Evolutionary conservation across 2,797 vertebrate species (phyloP), one percentile per base, ranked within the genome.

Genomic region (Notoglanidium macrostoma): DNA sequence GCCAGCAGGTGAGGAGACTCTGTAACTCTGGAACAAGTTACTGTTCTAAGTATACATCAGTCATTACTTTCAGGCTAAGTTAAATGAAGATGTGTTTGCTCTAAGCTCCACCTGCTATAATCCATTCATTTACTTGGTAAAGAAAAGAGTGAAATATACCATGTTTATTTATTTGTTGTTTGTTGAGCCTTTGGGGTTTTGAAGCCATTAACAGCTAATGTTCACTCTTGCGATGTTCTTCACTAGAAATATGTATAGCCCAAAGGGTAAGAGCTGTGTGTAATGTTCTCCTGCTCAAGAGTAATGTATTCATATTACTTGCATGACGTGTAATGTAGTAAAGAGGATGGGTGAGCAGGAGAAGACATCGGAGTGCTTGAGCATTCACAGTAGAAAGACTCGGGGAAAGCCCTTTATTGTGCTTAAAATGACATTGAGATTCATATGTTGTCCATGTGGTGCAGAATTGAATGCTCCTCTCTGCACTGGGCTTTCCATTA

Each of bases 211-310:
- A 85, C 54, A 63, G 35, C 83, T 74, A 57, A 65, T 87, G 72
- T 87, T 91, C 86, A 72, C 78, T 86, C 78, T 35, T 32, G 72
- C 63, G 54, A 87, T 91, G 87, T 91, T 89, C 77, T 88, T 87
- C 68, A 23, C 46, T 78, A 82, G 68, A 84, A 87, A 92, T 77
- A 90, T 88, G 83, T 87, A 72, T 74, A 89, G 87, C 87, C 84
- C 88, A 78, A 51, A 61, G 83, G 70, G 86, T 85, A 80, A 46
- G 85, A 85, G 57, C 77, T 87, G 77, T 78, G 67, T 55, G 44
- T 89, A 88, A 87, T 87, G 90, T 90, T 85, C 89, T 90, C 51
- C 88, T 78, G 83, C 86, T 88, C 26, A 89, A 88, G 19, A 85
- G 88, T 84, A 80, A 65, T 87, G 57, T 80, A 49, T 72, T 78